phyloP scores from a whole-genome alignment of 2,113 vertebrate species.

The Pteruthius melanotis region DNA sequence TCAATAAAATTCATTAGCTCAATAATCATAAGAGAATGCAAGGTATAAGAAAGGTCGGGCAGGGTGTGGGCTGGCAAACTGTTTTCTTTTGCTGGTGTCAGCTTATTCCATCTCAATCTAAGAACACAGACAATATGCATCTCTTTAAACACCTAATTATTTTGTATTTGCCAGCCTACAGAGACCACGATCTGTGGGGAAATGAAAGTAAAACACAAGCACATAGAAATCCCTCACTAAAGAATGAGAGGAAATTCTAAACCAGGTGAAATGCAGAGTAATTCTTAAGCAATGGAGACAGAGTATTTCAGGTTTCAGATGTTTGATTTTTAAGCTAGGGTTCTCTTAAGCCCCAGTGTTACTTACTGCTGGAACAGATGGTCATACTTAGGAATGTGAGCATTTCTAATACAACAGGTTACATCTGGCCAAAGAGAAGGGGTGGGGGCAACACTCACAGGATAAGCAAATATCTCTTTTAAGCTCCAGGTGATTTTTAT shows the following conservation, averaged over 20 bases:
- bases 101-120: slow-evolving; percentile 65
- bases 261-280: neutral
- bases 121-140: slow-evolving; percentile 52
- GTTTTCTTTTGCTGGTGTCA: slow-evolving; percentile 65
- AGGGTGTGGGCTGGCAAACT: slow-evolving; percentile 43
- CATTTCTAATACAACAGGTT: neutral
- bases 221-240: neutral
- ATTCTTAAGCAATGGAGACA: neutral
- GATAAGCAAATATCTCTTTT: neutral
- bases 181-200: slow-evolving; percentile 17
- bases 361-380: neutral
- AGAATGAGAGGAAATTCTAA: neutral
- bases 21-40: slow-evolving; percentile 49
- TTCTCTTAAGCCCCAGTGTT: neutral
- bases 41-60: slow-evolving; percentile 59
- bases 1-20: slow-evolving; percentile 66
- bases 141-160: slow-evolving; percentile 65
- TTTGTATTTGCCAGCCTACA: slow-evolving; percentile 52
- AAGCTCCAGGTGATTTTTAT: slow-evolving; percentile 15
- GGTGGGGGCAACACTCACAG: neutral
- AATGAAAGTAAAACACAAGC: neutral
- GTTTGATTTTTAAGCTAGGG: neutral
- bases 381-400: neutral
- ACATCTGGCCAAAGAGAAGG: neutral
- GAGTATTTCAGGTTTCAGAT: neutral